Evolutionary conservation across 2,797 vertebrate species (phyloP).

Genomic region (Oceanodroma leucorhoa): DNA sequence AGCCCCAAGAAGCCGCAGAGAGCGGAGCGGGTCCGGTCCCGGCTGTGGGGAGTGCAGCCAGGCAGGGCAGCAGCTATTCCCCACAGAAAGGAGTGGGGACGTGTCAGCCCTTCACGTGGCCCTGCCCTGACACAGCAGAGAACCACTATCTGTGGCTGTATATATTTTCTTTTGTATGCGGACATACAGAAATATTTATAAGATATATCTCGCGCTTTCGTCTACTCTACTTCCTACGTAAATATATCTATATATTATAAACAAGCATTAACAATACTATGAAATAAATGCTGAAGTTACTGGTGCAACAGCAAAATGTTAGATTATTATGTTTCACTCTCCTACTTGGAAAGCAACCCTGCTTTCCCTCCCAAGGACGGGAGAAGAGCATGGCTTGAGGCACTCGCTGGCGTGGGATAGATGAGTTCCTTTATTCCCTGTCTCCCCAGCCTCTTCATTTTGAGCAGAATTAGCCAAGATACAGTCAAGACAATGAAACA

Average conservation of each 20-base stretch:
- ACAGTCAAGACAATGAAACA: not conserved
- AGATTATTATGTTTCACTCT: not conserved
- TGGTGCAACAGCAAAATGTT: not conserved
- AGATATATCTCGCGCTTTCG: conserved; percentile 79
- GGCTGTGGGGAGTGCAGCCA: not conserved
- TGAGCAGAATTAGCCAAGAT: conserved; percentile 7
- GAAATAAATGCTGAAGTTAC: conserved; percentile 73
- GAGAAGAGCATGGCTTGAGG: not conserved
- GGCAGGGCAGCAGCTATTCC: conserved; percentile 53
- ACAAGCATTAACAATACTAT: conserved; percentile 67
- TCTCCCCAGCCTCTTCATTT: not conserved
- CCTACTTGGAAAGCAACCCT: not conserved
- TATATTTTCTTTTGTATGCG: conserved; percentile 91
- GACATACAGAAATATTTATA: conserved; percentile 97
- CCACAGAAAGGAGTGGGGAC: conserved; percentile 69
- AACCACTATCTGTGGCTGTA: conserved; percentile 94
- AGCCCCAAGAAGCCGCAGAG: not conserved
- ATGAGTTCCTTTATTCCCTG: conserved; percentile 18
- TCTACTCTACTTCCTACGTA: conserved; percentile 66
- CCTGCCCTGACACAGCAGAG: conserved; percentile 71
- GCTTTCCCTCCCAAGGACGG: not conserved
- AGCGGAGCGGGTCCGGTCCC: accelerated
- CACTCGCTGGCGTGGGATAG: not conserved
- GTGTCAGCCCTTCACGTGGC: conserved; percentile 53
- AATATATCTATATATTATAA: conserved; percentile 74